Evolutionary conservation across 2,888 invertebrate species (phyloP), one percentile per base, ranked within the genome.

Genomic region (Coleophora flavipennella): DNA sequence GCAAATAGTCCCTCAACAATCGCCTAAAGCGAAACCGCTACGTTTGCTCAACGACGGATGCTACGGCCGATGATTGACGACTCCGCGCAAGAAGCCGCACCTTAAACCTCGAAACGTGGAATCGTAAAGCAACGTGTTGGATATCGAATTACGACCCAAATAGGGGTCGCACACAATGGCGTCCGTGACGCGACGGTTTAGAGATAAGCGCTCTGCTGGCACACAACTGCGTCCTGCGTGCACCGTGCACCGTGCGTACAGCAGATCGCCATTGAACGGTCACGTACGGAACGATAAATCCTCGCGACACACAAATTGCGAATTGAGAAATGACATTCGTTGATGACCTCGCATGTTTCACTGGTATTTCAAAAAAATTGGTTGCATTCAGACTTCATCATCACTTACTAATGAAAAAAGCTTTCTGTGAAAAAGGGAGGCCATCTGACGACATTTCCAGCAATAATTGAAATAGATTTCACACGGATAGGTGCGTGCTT

Each of bases 201-300:
- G 53, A 65, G 62, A 67, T 68, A 68, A 67, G 59, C 60, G 42
- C 42, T 10, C 29, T 10, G 28, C 46, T 45, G 49, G 52, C 54
- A 55, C 64, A 63, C 67, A 56, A 58, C 57, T 53, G 46, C 44
- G 39, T 51, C 45, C n/a, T n/a, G 49, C 44, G 56, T 57, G 59
- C 45, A 58, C 59, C 50, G 48, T 50, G 45, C 47, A 56, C 44
- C 54, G 55, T 58, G 51, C 49, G 46, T 48, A 50, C 53, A 20
- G 20, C 6, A 20, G 20, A 20, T 42, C 42, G 43, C 46, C 56
- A 70, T 75, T 69, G 56, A 73, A 54, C 52, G 46, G 76, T 73
- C 78, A 77, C 77, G 77, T 77, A 67, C 71, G 58, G 57, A 46
- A 50, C 57, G 52, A 50, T 53, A 62, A 65, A 57, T 56, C 50